Conservation (phyloP, 2,113 vertebrate species). For the Lathamus discolor region DNA sequence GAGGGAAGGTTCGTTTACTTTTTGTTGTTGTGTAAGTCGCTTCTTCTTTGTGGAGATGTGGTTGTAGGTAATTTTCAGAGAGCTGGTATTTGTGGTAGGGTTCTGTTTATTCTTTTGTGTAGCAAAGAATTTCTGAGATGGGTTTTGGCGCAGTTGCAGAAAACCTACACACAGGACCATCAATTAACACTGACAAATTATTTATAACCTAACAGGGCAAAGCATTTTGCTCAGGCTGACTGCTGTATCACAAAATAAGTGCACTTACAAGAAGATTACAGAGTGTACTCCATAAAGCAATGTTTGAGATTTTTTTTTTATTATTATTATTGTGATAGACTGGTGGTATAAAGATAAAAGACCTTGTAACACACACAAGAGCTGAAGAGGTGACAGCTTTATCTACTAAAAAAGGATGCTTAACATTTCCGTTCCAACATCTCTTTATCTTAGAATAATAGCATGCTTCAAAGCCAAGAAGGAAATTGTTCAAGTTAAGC, state of each 20-base stretch:
- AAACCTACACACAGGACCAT: neutral
- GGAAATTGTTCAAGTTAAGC: neutral
- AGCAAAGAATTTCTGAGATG: neutral
- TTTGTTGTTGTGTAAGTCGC: neutral
- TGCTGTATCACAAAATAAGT: neutral
- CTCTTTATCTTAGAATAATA: conserved; percentile 40
- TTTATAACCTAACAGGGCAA: conserved; percentile 28
- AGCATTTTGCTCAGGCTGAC: conserved; percentile 12
- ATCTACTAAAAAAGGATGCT: neutral
- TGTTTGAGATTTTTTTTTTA: neutral
- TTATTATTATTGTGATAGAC: neutral
- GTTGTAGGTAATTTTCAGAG: neutral
- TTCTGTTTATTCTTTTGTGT: neutral
- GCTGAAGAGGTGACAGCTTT: neutral
- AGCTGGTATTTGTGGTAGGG: neutral
- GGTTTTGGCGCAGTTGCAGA: neutral
- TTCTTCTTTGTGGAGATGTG: neutral
- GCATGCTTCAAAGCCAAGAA: neutral
- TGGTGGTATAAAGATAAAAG: neutral
- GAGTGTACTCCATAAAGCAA: neutral
- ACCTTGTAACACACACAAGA: neutral
- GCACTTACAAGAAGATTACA: conserved; percentile 28
- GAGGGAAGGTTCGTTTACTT: neutral
- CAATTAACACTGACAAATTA: conserved; percentile 43
- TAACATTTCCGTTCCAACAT: conserved; percentile 20